Evolutionary conservation across 2,888 invertebrate genomes (phyloP).

Genomic region (Schizotus pectinicornis): DNA sequence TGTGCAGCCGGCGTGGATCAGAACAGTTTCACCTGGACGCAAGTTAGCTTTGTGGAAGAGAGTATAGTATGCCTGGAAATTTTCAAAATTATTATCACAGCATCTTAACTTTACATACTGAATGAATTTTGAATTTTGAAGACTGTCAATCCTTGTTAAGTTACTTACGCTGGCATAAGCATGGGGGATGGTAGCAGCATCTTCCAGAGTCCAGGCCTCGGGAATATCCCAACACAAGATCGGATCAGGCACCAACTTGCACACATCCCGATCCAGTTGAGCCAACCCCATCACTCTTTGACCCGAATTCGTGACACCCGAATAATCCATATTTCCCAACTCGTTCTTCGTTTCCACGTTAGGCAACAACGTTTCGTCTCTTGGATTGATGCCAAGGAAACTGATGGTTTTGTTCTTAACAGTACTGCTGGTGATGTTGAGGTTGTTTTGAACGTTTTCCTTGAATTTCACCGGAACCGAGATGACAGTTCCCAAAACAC

Average conservation of each 20-base stretch:
- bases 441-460: slow-evolving; percentile 36
- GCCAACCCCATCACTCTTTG: slow-evolving; percentile 73
- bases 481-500: slow-evolving; percentile 44
- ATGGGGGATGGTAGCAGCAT: slow-evolving; percentile 81
- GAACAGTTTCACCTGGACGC: slow-evolving; percentile 58
- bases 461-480: slow-evolving; percentile 48
- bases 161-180: slow-evolving; percentile 69
- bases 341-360: slow-evolving; percentile 42
- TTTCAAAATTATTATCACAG: no score
- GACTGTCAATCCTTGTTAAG: neutral
- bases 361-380: slow-evolving; percentile 51
- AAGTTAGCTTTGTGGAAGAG: slow-evolving; percentile 55
- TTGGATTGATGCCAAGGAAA: slow-evolving; percentile 51
- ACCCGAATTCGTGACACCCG: slow-evolving; percentile 57
- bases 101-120: neutral
- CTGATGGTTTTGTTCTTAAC: slow-evolving; percentile 45
- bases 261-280: slow-evolving; percentile 47
- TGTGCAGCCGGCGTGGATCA: slow-evolving; percentile 65
- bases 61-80: slow-evolving; percentile 56
- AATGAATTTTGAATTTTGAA: neutral
- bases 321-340: slow-evolving; percentile 54
- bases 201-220: slow-evolving; percentile 72
- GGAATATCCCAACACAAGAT: slow-evolving; percentile 72
- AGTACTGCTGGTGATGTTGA: slow-evolving; percentile 32
- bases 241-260: slow-evolving; percentile 51